phyloP scores from a whole-genome alignment of 1,140 invertebrate species.

The Macrotrachela quadricornifera region DNA sequence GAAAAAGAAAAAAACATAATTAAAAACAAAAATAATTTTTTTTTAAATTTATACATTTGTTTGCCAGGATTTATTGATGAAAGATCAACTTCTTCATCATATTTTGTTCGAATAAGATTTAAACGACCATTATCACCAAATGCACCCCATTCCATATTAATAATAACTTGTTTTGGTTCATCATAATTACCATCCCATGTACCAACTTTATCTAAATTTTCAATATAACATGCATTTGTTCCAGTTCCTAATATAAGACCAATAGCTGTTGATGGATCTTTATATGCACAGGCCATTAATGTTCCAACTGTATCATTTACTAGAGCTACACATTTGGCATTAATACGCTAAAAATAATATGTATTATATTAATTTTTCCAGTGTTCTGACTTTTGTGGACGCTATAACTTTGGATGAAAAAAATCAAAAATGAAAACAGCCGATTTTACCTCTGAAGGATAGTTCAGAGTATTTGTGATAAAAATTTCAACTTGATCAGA shows the following conservation, averaged over 20 bases:
- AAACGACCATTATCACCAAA: constrained; percentile 71
- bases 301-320: constrained; percentile 10
- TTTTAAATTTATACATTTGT: constrained; percentile 5
- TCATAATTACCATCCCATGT: constrained; percentile 7
- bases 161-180: constrained; percentile 42
- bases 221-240: constrained; percentile 90
- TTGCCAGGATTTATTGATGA: constrained; percentile 46
- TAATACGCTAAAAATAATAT: not conserved
- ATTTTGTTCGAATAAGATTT: constrained; percentile 66
- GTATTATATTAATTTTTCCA: not conserved
- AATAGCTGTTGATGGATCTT: constrained; percentile 4
- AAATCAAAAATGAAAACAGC: too few relatives aligned
- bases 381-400: too few relatives aligned
- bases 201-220: constrained; percentile 50
- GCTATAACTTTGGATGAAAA: too few relatives aligned
- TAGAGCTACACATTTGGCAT: constrained; percentile 8
- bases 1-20: constrained; percentile 8
- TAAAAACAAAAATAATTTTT: not conserved
- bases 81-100: constrained; percentile 60
- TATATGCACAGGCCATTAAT: constrained; percentile 8
- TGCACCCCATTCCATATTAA: constrained; percentile 92
- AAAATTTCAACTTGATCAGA: too few relatives aligned
- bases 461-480: too few relatives aligned
- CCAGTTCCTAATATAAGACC: constrained; percentile 49
- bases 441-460: too few relatives aligned